Evolutionary conservation across 2,113 vertebrate genomes (phyloP).

Genomic region (Spea multiplicata): DNA sequence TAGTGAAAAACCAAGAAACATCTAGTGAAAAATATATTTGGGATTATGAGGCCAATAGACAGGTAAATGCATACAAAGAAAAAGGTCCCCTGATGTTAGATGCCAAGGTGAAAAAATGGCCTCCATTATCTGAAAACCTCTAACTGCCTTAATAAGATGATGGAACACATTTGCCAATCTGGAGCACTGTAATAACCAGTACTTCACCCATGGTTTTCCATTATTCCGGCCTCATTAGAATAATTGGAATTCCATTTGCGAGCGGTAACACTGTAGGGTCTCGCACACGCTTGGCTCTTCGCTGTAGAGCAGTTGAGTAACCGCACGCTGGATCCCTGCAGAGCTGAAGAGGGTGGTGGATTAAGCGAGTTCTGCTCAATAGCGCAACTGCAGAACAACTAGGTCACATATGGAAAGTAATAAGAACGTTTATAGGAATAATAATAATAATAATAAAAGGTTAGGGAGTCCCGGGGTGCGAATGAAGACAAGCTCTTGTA

Average conservation of each 20-base stretch:
- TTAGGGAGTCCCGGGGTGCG: constrained; percentile 3
- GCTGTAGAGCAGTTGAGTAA: neutral
- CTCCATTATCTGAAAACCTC: neutral
- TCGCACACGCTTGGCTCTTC: constrained; percentile 9
- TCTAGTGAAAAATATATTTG: too few relatives aligned
- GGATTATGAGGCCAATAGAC: too few relatives aligned
- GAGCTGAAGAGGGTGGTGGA: constrained; percentile 15
- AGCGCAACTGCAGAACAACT: too few relatives aligned
- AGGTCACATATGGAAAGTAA: neutral
- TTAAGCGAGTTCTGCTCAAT: neutral
- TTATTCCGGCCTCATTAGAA: constrained; percentile 19
- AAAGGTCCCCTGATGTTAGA: constrained; percentile 9
- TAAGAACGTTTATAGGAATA: too few relatives aligned
- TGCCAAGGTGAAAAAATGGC: constrained; percentile 9
- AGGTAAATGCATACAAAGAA: neutral
- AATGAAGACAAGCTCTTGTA: neutral
- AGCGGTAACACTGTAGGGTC: constrained; percentile 20
- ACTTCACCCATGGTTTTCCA: neutral
- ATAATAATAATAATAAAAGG: neutral
- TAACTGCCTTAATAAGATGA: constrained; percentile 29
- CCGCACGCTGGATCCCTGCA: constrained; percentile 12
- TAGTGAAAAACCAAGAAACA: too few relatives aligned
- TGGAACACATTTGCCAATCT: constrained; percentile 38
- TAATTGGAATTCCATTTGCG: constrained; percentile 35
- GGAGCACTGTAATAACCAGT: constrained; percentile 5